Conservation (phyloP, 1,140 invertebrate genomes). For the Mylabris phalerata region DNA sequence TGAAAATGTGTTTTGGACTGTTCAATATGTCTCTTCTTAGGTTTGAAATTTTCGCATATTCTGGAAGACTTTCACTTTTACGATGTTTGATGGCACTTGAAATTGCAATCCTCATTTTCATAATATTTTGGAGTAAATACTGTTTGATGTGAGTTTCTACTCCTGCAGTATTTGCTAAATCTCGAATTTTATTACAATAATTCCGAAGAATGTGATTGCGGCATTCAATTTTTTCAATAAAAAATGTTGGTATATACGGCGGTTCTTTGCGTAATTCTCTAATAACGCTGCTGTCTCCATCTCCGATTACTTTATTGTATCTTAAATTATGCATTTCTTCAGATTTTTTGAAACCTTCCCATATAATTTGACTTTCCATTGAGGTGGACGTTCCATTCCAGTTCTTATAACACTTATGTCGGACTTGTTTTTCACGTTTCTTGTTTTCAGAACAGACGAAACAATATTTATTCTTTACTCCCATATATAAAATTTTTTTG, state of each 20-base stretch:
- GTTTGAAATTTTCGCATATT: too few relatives aligned
- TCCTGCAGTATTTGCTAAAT: background rate
- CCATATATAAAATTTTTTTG: constrained; percentile 35
- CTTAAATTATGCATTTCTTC: background rate
- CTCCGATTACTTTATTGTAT: constrained; percentile 11
- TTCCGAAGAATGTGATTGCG: constrained; percentile 22
- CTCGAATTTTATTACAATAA: constrained; percentile 15
- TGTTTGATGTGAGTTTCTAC: too few relatives aligned
- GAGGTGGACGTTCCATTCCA: background rate
- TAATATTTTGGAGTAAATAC: too few relatives aligned
- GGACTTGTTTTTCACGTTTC: background rate
- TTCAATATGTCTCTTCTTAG: too few relatives aligned
- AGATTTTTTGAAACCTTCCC: background rate
- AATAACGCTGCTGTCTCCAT: constrained; percentile 40
- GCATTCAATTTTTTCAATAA: constrained; percentile 33
- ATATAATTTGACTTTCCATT: background rate
- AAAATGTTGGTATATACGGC: constrained; percentile 25
- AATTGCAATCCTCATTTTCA: too few relatives aligned
- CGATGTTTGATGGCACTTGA: too few relatives aligned
- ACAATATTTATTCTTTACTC: constrained; percentile 36
- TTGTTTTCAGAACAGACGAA: constrained; percentile 32
- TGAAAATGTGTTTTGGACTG: too few relatives aligned
- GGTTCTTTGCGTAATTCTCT: constrained; percentile 16
- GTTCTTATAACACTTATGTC: constrained; percentile 2
- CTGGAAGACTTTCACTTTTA: too few relatives aligned